Conservation (phyloP, 2,888 invertebrate species). For the Watsonalla binaria region DNA sequence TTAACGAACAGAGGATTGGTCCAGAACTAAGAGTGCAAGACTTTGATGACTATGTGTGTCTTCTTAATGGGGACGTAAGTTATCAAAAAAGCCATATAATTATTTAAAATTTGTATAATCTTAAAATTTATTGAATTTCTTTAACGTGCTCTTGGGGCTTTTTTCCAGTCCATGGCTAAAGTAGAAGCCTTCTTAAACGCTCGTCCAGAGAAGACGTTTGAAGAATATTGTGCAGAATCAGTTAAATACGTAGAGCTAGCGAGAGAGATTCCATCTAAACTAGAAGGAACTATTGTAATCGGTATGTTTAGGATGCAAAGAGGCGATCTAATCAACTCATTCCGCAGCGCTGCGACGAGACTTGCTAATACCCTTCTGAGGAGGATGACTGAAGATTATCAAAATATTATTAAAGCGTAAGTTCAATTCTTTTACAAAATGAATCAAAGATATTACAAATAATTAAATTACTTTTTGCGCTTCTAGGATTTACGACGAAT, state of each 20-base stretch:
- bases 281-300: conserved; percentile 84
- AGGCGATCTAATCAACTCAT: conserved; percentile 84
- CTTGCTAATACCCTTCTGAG: conserved; percentile 84
- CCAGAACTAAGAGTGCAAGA: conserved; percentile 86
- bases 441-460: too few species aligned
- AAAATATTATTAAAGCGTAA: conserved; percentile 85
- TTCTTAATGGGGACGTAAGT: conserved; percentile 84
- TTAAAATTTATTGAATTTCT: not conserved
- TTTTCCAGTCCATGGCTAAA: conserved; percentile 76
- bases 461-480: not conserved
- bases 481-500: conserved; percentile 88
- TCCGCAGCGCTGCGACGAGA: conserved; percentile 83
- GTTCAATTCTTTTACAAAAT: conserved; percentile 27
- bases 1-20: conserved; percentile 85
- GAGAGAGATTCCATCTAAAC: conserved; percentile 77
- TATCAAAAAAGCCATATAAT: not conserved
- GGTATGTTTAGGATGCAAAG: conserved; percentile 93
- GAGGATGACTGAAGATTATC: conserved; percentile 89
- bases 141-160: conserved; percentile 2
- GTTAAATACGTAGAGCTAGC: conserved; percentile 81
- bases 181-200: conserved; percentile 84
- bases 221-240: conserved; percentile 80
- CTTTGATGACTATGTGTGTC: conserved; percentile 87
- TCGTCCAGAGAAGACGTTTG: conserved; percentile 80
- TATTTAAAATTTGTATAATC: not conserved